These are phyloP conservation scores for Portevinia maculata DNA, from an alignment of 2,888 invertebrate species.

Conservation along the genomic window DNA sequence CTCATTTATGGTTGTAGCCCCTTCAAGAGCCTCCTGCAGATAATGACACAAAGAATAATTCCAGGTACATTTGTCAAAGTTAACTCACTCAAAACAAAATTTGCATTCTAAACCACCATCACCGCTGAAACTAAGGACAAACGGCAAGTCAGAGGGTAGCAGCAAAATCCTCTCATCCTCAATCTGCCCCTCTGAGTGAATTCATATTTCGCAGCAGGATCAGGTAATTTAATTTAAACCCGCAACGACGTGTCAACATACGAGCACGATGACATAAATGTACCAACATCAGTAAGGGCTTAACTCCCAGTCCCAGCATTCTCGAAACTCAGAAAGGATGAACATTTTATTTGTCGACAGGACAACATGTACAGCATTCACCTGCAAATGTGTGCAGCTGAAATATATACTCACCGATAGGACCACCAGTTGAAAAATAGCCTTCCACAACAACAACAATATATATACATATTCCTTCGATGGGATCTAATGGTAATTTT, in stretches of 20 bases:
- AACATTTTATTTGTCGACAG: slow-evolving; percentile 27
- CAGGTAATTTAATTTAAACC: slow-evolving; percentile 50
- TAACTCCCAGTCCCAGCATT: not conserved
- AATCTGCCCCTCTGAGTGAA: too few relatives aligned
- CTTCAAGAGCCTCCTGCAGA: too few relatives aligned
- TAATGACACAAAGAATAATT: too few relatives aligned
- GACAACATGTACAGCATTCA: not conserved
- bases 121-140: too few relatives aligned
- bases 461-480: not conserved
- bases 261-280: slow-evolving; percentile 19
- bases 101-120: too few relatives aligned
- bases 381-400: not conserved
- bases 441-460: not conserved
- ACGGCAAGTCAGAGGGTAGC: too few relatives aligned
- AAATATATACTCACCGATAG: slow-evolving; percentile 1
- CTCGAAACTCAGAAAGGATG: too few relatives aligned
- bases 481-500: not conserved
- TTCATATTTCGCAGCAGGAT: slow-evolving; percentile 45
- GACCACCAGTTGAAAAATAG: slow-evolving; percentile 2
- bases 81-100: too few relatives aligned
- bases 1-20: too few relatives aligned
- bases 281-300: not conserved
- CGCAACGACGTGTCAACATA: slow-evolving; percentile 1
- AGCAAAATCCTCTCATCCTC: too few relatives aligned
- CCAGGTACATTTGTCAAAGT: too few relatives aligned